Percentiles rank a stretch among this genome's conserved stretches.
phyloP scores from a whole-genome alignment of 2,797 vertebrate species.

The Cirrhinus molitorella region DNA sequence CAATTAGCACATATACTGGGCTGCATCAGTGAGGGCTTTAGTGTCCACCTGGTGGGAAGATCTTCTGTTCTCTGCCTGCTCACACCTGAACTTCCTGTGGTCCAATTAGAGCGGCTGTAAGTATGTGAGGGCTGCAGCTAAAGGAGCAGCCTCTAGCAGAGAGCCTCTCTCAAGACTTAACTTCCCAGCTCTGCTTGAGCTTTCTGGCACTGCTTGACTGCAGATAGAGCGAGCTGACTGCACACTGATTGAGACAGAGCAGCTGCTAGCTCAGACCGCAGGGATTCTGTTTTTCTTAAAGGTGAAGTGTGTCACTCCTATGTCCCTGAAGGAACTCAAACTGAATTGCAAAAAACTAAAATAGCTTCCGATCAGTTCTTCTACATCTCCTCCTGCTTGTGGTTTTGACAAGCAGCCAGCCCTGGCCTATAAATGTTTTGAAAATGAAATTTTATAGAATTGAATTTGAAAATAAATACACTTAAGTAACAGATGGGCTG shows the following conservation, averaged over 20 bases:
- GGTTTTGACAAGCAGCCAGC: neutral
- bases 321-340: neutral
- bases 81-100: constrained; percentile 45
- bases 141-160: constrained; percentile 22
- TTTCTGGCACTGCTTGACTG: constrained; percentile 26
- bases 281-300: constrained; percentile 17
- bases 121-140: constrained; percentile 4
- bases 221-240: constrained; percentile 28
- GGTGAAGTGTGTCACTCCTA: neutral
- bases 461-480: too few relatives aligned
- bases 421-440: too few relatives aligned
- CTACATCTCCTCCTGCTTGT: neutral
- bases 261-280: neutral
- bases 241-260: constrained; percentile 27
- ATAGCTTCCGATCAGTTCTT: neutral
- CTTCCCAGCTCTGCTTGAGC: constrained; percentile 37
- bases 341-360: neutral
- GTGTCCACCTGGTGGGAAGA: constrained; percentile 43
- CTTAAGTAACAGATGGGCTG: too few relatives aligned
- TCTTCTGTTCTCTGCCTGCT: constrained; percentile 19
- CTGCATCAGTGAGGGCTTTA: constrained; percentile 43
- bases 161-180: constrained; percentile 35
- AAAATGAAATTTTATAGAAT: too few relatives aligned
- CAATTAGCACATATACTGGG: constrained; percentile 56
- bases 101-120: constrained; percentile 47